Evolutionary conservation across 2,888 invertebrate genomes (phyloP).

Genomic region (Mayetiola destructor): DNA sequence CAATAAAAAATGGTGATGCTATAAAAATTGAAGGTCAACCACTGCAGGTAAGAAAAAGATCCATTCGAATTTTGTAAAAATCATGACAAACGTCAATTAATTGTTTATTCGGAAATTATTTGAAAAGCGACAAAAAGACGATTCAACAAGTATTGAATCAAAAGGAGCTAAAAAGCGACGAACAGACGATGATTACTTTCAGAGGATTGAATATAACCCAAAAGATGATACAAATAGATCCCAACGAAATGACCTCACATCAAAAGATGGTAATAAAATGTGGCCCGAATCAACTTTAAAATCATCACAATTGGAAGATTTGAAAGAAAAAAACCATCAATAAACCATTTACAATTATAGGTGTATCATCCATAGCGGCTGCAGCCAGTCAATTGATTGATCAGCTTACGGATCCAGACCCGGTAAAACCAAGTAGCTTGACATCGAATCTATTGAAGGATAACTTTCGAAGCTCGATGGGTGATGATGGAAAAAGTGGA

Average conservation of each 20-base stretch:
- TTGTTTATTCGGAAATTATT: no score
- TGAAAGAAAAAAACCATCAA: no score
- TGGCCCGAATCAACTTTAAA: no score
- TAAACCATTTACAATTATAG: no score
- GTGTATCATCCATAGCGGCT: no score
- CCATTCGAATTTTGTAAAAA: background rate
- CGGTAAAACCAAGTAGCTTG: no score
- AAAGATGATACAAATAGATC: conserved; percentile 33
- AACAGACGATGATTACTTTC: conserved; percentile 16
- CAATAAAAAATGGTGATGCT: conserved; percentile 5
- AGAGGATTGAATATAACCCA: no score
- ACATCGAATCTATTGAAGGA: background rate
- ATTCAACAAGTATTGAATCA: conserved; percentile 27
- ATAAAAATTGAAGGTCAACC: background rate
- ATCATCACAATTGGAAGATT: background rate
- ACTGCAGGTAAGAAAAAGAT: background rate
- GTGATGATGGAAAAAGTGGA: conserved; percentile 18
- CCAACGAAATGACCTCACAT: background rate
- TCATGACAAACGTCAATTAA: background rate
- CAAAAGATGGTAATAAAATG: no score
- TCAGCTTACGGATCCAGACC: no score
- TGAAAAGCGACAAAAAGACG: conserved; percentile 26
- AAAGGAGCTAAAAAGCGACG: background rate
- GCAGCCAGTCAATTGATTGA: no score
- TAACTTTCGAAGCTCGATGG: conserved; percentile 41